phyloP scores from a whole-genome alignment of 2,113 vertebrate species.

The Hemibagrus wyckioides region DNA sequence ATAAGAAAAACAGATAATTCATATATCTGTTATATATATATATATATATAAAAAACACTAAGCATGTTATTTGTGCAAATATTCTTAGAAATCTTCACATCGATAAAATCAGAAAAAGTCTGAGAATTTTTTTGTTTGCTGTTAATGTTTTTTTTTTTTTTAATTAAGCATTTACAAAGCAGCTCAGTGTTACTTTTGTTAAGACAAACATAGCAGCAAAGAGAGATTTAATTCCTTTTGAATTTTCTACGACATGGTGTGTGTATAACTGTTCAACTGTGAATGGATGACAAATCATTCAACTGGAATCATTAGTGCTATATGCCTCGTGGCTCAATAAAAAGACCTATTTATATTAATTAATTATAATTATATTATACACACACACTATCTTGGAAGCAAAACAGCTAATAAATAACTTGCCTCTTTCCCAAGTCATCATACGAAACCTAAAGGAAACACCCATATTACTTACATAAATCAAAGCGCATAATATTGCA shows the following conservation, averaged over 20 bases:
- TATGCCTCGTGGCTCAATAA: neutral
- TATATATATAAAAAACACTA: neutral
- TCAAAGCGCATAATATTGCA: neutral
- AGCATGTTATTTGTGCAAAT: neutral
- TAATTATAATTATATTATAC: neutral
- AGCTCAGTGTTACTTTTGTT: neutral
- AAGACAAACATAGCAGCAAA: neutral
- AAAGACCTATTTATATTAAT: too few species aligned
- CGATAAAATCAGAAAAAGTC: neutral
- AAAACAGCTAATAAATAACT: slow-evolving; percentile 20
- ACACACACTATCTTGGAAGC: neutral
- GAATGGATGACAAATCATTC: neutral
- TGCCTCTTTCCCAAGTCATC: slow-evolving; percentile 31
- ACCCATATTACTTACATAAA: neutral
- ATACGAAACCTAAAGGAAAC: slow-evolving; percentile 6
- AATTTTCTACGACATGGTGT: neutral
- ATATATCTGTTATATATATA: neutral
- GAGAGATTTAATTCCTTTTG: neutral
- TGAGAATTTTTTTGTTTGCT: neutral
- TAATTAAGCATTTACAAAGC: neutral
- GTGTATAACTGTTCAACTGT: neutral
- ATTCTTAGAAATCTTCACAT: neutral
- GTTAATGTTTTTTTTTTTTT: neutral
- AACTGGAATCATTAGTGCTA: neutral
- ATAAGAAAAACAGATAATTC: neutral